phyloP scores from a whole-genome alignment of 2,888 invertebrate species.

The Pachymerium ferrugineum region DNA sequence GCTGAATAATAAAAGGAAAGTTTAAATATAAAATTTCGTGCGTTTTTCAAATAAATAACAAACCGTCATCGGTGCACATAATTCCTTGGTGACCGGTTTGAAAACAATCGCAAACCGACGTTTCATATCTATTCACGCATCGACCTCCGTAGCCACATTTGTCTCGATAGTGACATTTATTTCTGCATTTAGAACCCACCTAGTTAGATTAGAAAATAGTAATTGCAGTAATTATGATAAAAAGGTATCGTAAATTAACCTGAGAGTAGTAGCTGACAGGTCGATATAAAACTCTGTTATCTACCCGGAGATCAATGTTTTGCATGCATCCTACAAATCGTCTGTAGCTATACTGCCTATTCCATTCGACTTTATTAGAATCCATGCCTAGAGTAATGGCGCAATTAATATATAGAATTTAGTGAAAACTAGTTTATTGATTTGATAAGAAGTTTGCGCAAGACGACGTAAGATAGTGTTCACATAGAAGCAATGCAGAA shows the following conservation, averaged over 20 bases:
- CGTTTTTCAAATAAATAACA: not conserved
- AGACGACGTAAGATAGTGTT: no score
- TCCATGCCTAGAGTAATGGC: conserved; percentile 72
- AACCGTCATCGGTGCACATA: conserved; percentile 84
- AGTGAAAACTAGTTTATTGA: no score
- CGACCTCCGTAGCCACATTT: conserved; percentile 79
- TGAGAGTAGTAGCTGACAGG: no score
- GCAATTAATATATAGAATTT: no score
- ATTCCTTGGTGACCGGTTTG: conserved; percentile 87
- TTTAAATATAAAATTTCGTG: no score
- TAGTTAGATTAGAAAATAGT: no score
- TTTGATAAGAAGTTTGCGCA: no score
- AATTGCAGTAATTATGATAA: no score
- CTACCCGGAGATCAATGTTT: conserved; percentile 77
- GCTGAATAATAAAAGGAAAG: no score
- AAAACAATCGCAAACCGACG: conserved; percentile 85
- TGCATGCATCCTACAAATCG: conserved; percentile 88
- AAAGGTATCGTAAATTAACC: no score
- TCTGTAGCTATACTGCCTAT: conserved; percentile 74
- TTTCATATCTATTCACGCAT: conserved; percentile 87
- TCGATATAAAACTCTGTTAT: conserved; percentile 18
- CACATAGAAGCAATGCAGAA: no score
- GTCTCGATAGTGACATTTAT: conserved; percentile 56
- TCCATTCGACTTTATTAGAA: conserved; percentile 80
- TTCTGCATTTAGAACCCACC: conserved; percentile 29